Percentiles rank a stretch among this genome's conserved stretches.
phyloP scores from a whole-genome alignment of 2,888 invertebrate species.

The Xanthorhoe designata region DNA sequence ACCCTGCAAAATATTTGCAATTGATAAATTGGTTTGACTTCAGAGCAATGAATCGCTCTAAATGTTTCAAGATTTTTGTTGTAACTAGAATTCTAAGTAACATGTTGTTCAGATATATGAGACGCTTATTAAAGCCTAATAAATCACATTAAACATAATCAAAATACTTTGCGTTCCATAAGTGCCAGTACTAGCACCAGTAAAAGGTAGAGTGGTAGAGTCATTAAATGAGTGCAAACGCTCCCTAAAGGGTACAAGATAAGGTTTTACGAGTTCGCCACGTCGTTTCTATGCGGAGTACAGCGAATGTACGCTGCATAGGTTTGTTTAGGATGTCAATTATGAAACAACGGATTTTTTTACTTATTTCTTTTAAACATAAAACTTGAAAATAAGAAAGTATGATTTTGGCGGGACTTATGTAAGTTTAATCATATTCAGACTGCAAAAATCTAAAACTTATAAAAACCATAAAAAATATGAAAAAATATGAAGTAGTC shows the following conservation, averaged over 20 bases:
- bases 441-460: no score
- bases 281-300: conserved; percentile 77
- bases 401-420: no score
- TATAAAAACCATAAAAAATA: no score
- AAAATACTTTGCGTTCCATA: background rate
- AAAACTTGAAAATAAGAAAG: background rate
- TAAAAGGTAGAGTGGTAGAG: conserved; percentile 48
- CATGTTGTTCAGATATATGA: no score
- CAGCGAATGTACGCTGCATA: conserved; percentile 74
- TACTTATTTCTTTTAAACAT: conserved; percentile 2
- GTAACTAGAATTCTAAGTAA: no score
- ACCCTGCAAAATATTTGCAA: no score
- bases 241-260: conserved; percentile 76
- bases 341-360: conserved; percentile 54
- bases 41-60: no score
- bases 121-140: no score
- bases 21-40: no score
- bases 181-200: conserved; percentile 27
- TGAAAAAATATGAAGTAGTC: no score
- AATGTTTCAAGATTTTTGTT: no score
- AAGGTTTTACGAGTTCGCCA: conserved; percentile 84
- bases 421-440: no score
- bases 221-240: conserved; percentile 56
- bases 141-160: background rate
- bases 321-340: conserved; percentile 75